Percentiles rank a stretch among this genome's conserved stretches.
Conservation (phyloP, 2,797 vertebrate genomes). For the Carduelis carduelis region DNA sequence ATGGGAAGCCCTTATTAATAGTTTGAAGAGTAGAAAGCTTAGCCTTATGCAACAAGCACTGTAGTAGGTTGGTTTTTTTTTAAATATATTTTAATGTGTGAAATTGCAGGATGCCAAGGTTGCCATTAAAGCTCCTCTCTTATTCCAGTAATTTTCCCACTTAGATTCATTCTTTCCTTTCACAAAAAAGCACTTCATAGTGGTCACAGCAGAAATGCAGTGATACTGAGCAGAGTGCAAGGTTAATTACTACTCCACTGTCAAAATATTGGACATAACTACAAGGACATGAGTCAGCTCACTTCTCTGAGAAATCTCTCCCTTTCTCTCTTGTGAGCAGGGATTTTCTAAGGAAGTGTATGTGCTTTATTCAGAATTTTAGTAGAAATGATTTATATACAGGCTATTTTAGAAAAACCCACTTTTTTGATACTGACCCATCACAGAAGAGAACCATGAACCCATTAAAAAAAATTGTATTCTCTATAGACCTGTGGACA, state of each 20-base stretch:
- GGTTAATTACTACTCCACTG: conserved; percentile 60
- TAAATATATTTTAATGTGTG: conserved; percentile 79
- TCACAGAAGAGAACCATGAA: accelerated
- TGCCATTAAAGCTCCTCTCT: conserved; percentile 78
- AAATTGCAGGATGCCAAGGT: conserved; percentile 79
- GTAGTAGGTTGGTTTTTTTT: conserved; percentile 43
- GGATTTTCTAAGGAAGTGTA: background rate
- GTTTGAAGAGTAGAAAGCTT: conserved; percentile 81
- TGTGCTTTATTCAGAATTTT: background rate
- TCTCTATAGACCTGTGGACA: background rate
- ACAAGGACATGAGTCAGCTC: background rate
- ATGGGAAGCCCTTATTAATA: conserved; percentile 84
- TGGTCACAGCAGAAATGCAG: conserved; percentile 53
- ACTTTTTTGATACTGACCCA: background rate
- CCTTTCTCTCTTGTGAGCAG: background rate
- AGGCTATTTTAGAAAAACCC: background rate
- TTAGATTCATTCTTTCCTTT: conserved; percentile 64
- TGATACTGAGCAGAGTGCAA: conserved; percentile 55
- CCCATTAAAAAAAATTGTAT: background rate
- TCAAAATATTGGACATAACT: conserved; percentile 68
- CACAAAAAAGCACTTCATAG: conserved; percentile 66
- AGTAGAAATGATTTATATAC: background rate
- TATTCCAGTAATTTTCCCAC: conserved; percentile 76
- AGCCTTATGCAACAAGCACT: conserved; percentile 74
- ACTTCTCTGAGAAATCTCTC: background rate